Conservation (phyloP, 2,888 invertebrate genomes). For the Lithosia quadra region DNA sequence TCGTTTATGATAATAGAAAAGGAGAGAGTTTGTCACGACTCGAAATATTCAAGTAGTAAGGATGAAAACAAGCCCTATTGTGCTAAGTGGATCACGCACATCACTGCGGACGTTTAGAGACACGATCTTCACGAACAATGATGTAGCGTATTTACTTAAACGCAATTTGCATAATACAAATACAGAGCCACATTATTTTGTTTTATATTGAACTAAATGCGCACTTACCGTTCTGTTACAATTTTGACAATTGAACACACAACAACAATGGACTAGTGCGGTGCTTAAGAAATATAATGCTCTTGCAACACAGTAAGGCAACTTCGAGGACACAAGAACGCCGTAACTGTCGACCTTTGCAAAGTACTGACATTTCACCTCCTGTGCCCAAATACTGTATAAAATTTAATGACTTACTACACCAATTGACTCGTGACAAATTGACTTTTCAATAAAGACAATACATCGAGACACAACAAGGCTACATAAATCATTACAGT, state of each 20-base stretch:
- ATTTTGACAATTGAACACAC: constrained; percentile 47
- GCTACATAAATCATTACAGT: constrained; percentile 44
- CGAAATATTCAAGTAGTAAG: constrained; percentile 21
- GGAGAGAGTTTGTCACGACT: constrained; percentile 37
- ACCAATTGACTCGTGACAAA: constrained; percentile 48
- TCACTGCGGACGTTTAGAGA: constrained; percentile 31
- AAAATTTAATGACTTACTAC: constrained; percentile 41
- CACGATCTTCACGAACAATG: constrained; percentile 25
- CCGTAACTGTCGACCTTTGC: constrained; percentile 54
- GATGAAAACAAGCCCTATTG: constrained; percentile 35
- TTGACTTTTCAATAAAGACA: constrained; percentile 45
- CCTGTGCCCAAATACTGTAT: constrained; percentile 40
- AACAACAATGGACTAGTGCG: constrained; percentile 52
- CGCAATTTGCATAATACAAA: constrained; percentile 38
- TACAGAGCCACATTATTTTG: constrained; percentile 26
- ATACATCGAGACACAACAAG: constrained; percentile 43
- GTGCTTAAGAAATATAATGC: constrained; percentile 54
- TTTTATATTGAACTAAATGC: constrained; percentile 30
- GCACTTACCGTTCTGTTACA: constrained; percentile 36
- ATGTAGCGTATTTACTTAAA: constrained; percentile 31
- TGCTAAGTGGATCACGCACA: constrained; percentile 33
- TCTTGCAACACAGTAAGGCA: constrained; percentile 48
- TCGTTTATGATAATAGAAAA: constrained; percentile 37
- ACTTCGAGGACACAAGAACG: constrained; percentile 53
- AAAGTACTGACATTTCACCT: constrained; percentile 56